Evolutionary conservation across 1,140 invertebrate species (phyloP).

Genomic region (Dendrolimus punctatus): DNA sequence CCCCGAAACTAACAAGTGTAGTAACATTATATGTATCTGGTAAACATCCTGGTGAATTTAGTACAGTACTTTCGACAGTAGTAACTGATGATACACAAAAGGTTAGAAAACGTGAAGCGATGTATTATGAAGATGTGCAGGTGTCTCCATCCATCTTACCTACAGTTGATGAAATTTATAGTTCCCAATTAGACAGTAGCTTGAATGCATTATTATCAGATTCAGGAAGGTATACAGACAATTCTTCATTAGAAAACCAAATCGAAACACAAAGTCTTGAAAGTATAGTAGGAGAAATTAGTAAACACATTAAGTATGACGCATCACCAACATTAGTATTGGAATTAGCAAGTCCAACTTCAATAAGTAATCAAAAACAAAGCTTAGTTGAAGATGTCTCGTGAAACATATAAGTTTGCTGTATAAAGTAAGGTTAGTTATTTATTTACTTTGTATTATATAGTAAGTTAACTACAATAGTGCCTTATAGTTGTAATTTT

Average conservation of each 20-base stretch:
- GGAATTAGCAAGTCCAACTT: constrained; percentile 42
- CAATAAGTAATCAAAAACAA: constrained; percentile 44
- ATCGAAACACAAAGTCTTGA: constrained; percentile 82
- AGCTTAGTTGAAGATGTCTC: constrained; percentile 56
- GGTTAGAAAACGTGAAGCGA: constrained; percentile 73
- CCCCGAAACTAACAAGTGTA: constrained; percentile 74
- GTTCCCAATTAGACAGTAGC: constrained; percentile 53
- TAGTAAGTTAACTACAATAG: constrained; percentile 69
- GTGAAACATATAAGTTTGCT: constrained; percentile 59
- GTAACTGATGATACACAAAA: constrained; percentile 71
- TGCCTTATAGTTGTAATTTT: constrained; percentile 63
- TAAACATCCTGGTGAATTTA: constrained; percentile 90
- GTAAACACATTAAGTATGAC: constrained; percentile 76
- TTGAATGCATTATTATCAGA: constrained; percentile 46
- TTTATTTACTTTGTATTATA: constrained; percentile 68
- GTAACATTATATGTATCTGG: constrained; percentile 93
- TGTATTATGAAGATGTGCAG: constrained; percentile 61
- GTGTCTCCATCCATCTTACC: constrained; percentile 65
- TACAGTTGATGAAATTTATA: constrained; percentile 49
- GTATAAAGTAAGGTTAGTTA: constrained; percentile 66
- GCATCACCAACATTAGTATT: constrained; percentile 59
- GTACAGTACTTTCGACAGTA: constrained; percentile 88
- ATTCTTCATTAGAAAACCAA: constrained; percentile 40
- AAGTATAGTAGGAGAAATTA: constrained; percentile 87
- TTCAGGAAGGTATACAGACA: constrained; percentile 51